Evolutionary conservation across 2,888 invertebrate species (phyloP), one percentile per base, ranked within the genome.

Genomic region (Penaeus monodon): DNA sequence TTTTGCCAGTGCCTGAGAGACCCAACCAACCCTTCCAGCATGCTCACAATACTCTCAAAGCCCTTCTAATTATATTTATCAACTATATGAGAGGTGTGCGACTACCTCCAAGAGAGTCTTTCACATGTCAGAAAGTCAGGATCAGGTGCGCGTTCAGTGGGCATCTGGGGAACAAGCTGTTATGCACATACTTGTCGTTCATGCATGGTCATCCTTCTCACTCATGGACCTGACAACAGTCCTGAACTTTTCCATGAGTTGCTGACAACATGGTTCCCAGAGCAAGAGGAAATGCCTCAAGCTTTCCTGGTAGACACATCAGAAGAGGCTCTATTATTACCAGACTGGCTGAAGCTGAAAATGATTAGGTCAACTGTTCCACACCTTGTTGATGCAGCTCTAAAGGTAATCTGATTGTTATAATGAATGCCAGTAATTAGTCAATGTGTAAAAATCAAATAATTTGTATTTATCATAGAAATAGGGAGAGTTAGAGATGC

Each of bases 281-380:
- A 0, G 44, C 94, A 95, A 70, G 94, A 94, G 86, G 95, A 95
- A 83, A 95, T 95, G 33, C 97, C 98, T 0, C 95, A 95, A 91
- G 96, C 96, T 0, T 97, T 95, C 91, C 93, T 96, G 65, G 95
- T 96, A 27, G 95, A 96, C 91, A 95, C 97, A 3, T 95, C 95
- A 12, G 97, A 97, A 92, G n/a, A 96, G 91, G 96, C 96, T 8
- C 93, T 95, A 65, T 94, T 98, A 87, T 94, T 97, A 90, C 98
- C 98, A 0, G 98, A 98, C 93, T 98, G 98, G n/a, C n/a, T 98
- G 91, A 96, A 97, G 91, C 93, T 98, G 73, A 94, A 96, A 91
- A 97, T 97, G 93, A 95, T 95, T 81, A 94, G 97, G 22, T 97
- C 97, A 0, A 95, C 95, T 68, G 96, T 97, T 6, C 94, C 96